phyloP scores from a whole-genome alignment of 2,113 vertebrate genomes.

The Lontra canadensis region DNA sequence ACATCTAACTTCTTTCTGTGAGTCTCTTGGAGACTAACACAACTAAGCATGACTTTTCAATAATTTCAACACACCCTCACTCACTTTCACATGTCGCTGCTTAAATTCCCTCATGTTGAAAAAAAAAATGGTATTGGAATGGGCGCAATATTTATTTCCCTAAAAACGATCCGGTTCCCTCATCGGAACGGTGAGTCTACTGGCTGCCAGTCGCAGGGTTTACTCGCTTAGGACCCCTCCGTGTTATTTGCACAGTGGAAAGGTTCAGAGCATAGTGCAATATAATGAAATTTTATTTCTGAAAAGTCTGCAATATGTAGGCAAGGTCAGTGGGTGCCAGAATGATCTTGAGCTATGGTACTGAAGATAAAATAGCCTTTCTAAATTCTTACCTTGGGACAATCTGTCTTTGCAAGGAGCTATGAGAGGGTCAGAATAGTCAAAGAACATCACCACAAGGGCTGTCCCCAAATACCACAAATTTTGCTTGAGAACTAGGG shows the following conservation, averaged over 20 bases:
- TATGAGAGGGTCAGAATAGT: background rate
- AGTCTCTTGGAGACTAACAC: background rate
- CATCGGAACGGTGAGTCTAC: background rate
- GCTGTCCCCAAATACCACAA: background rate
- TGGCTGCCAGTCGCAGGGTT: background rate
- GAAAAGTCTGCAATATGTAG: constrained; percentile 37
- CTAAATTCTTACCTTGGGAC: background rate
- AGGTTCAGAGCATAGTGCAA: background rate
- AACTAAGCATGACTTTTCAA: background rate
- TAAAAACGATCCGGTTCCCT: background rate
- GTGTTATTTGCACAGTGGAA: background rate
- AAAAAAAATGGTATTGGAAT: constrained; percentile 46
- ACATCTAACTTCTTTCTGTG: background rate
- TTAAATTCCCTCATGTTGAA: background rate
- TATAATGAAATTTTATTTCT: constrained; percentile 59
- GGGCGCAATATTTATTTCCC: constrained; percentile 29
- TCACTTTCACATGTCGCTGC: background rate
- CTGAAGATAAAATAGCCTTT: constrained; percentile 40
- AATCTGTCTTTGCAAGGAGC: background rate
- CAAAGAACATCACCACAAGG: background rate
- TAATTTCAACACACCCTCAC: background rate
- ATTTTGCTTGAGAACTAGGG: background rate
- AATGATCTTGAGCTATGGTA: constrained; percentile 1
- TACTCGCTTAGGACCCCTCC: constrained; percentile 11
- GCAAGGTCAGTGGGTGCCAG: constrained; percentile 43